Conservation (phyloP, 2,113 vertebrate genomes). For the Ploceus nigricollis region DNA sequence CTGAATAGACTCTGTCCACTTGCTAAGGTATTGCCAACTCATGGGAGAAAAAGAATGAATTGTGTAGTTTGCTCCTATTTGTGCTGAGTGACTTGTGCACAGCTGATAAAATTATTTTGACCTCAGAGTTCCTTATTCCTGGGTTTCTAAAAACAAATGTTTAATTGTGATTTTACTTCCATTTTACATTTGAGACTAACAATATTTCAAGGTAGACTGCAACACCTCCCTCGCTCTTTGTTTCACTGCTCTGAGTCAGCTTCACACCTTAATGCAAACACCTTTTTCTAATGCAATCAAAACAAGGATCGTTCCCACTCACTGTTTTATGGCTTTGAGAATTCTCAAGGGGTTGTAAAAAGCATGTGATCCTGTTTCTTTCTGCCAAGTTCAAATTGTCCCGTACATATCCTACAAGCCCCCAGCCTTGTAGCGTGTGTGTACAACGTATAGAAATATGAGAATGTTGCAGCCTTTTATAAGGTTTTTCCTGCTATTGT, state of each 20-base stretch:
- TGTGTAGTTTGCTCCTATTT: neutral
- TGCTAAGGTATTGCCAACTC: neutral
- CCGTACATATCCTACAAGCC: neutral
- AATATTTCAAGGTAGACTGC: neutral
- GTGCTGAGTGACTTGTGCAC: neutral
- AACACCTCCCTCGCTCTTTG: neutral
- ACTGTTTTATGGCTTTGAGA: neutral
- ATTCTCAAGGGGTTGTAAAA: neutral
- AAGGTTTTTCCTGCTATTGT: slow-evolving; percentile 6
- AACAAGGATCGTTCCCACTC: neutral
- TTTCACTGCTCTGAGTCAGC: neutral
- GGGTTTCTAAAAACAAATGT: neutral
- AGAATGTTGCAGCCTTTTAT: neutral
- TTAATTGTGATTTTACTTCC: neutral
- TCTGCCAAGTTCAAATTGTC: neutral
- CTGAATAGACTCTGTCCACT: neutral
- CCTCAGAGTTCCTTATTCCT: neutral
- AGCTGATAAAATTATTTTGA: neutral
- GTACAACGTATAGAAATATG: neutral
- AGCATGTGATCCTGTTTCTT: neutral
- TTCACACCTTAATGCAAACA: slow-evolving; percentile 14
- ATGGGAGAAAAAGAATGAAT: neutral
- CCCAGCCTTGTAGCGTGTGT: neutral
- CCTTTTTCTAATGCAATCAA: neutral
- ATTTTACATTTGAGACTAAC: neutral